Conservation (phyloP, 2,888 invertebrate genomes). For the Helicoverpa assulta region DNA sequence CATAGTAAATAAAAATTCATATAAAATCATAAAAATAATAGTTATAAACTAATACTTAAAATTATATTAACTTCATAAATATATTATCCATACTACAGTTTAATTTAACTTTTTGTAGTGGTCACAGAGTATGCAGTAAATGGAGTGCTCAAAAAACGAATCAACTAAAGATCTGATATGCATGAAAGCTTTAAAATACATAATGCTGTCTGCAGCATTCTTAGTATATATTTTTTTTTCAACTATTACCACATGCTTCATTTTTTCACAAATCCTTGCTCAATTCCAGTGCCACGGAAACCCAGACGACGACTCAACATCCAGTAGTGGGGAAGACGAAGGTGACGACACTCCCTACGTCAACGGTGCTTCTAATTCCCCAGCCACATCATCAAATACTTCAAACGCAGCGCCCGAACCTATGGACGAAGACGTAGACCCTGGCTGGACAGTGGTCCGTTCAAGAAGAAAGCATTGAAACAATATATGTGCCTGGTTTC, state of each 20-base stretch:
- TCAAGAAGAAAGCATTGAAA: slow-evolving; percentile 87
- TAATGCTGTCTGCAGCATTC: background rate
- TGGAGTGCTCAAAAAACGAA: background rate
- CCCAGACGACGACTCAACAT: slow-evolving; percentile 86
- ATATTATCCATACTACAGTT: no score
- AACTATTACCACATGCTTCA: no score
- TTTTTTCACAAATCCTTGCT: no score
- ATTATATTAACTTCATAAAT: no score
- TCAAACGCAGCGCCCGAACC: slow-evolving; percentile 73
- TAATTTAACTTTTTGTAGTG: no score
- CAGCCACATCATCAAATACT: slow-evolving; percentile 68
- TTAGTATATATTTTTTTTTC: no score
- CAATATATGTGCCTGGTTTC: slow-evolving; percentile 7
- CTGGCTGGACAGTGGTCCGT: slow-evolving; percentile 92
- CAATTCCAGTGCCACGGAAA: slow-evolving; percentile 83
- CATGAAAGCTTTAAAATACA: no score
- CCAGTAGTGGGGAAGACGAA: slow-evolving; percentile 82
- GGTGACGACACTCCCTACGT: slow-evolving; percentile 77
- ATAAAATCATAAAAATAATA: no score
- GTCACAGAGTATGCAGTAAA: slow-evolving; percentile 5
- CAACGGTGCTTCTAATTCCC: slow-evolving; percentile 67
- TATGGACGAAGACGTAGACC: slow-evolving; percentile 89
- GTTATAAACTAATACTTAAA: no score
- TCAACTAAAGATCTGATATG: no score
- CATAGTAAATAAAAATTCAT: no score